Evolutionary conservation across 37 sponge, comb jelly and placozoan genomes (phyloP), one percentile per base, ranked within the genome.

Genomic region (Trichoplax adhaerens): DNA sequence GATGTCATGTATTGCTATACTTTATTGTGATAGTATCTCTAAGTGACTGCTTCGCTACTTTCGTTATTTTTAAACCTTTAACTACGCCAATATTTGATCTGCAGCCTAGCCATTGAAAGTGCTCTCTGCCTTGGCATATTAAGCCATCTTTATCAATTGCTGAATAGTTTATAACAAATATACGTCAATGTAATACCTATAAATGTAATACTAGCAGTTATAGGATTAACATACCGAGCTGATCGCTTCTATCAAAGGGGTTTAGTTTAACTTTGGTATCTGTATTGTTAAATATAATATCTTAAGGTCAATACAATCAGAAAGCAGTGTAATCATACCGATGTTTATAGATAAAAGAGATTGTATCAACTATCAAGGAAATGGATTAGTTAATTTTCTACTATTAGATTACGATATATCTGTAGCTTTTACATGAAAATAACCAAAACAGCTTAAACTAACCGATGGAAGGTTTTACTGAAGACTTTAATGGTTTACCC

Each of bases 81-180:
- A 58, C 65, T 56, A 87, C 83, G 0, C 92, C 92, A 50, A 65
- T 52, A 47, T 82, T 79, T 55, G 88, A 70, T 3, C 92, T 65
- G 51, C 83, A 87, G 4, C 92, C 92, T 48, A 87, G 79, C 92
- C 92, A 91, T 55, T 68, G 62, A 65, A 61, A 72, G 2, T 81
- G 85, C 58, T 91, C 92, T 48, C 92, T 82, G 46, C 84, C 86
- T 78, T 91, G 92, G 64, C 87, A 87, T 49, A 91, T 77, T 48
- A 91, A 64, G 10, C 92, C 92, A 64, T 91, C 92, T 46, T 82
- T 77, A 65, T 78, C 69, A n/a, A 91, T 87, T 8, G 92, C 92
- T 84, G 56, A n/a, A 79, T n/a, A 5, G 48, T 29, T 61, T 56
- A 66, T 57, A 69, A 6, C 64, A 73, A 50, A 6, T 4, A 56